Evolutionary conservation across 2,888 invertebrate species (phyloP), one percentile per base, ranked within the genome.

Genomic region (Flexamia atlantica): DNA sequence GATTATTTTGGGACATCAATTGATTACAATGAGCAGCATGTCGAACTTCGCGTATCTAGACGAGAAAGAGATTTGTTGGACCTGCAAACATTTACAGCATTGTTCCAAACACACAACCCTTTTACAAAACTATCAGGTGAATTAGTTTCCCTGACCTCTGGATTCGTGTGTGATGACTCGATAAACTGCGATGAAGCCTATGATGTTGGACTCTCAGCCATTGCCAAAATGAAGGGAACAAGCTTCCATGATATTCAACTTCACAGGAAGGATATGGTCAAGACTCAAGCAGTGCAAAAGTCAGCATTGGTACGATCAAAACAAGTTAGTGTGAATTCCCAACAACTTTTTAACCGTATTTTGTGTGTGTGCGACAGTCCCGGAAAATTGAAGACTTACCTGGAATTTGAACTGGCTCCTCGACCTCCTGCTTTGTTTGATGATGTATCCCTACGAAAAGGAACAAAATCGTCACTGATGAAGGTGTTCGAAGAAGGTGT

Each of bases 111-210:
- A 5, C 64, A 64, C 25, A 64, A 64, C 20, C 64, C 64, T 9
- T 64, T 64, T 25, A 64, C 64, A 4, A 64, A 64, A 30, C 9
- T 25, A 23, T 64, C 64, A 3, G 64, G 64, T 28, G 74, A 74
- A 74, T 36, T 74, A 74, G 36, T 40, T 9, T 36, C 36, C 30
- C 17, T 74, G n/a, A 9, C 42, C 30, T 74, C 42, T 28, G 36
- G 42, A 30, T 74, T 7, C 36, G 42, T 74, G n/a, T 74, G 10
- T 32, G 36, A 74, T n/a, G 40, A 74, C 12, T 53, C 57, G 20
- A 32, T 80, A n/a, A 80, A 80, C 20, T 80, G 80, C n/a, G 80
- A 57, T 23, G 14, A 80, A 57, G 80, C 80, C 0, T 80, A 53
- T 53, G 53, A 80, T 9, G 12, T 80, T 12, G 80, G 80, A 0